These are phyloP conservation scores for Aplidium turbinatum DNA, from an alignment of 23 tunicate genomes.

Conservation along the genomic window DNA sequence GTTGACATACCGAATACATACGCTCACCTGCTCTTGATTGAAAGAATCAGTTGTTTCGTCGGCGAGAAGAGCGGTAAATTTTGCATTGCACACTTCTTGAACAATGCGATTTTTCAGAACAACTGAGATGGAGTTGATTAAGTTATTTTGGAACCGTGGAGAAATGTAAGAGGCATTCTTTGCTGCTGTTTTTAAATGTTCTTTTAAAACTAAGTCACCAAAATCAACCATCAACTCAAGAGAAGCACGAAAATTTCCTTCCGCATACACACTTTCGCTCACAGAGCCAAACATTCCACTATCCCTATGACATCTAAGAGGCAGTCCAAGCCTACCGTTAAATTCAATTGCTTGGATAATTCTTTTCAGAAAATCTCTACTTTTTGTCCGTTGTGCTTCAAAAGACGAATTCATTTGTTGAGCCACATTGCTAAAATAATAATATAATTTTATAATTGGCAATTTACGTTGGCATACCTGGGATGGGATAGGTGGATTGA, in stretches of 20 bases:
- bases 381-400: not conserved
- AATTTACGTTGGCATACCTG: too few relatives aligned
- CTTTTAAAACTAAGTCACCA: not conserved
- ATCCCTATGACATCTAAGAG: not conserved
- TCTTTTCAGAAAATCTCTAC: not conserved
- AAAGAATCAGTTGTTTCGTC: not conserved
- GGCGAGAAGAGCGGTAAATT: not conserved
- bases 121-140: not conserved
- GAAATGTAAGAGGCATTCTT: not conserved
- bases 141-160: not conserved
- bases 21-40: not conserved
- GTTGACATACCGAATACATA: not conserved
- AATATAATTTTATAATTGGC: too few relatives aligned
- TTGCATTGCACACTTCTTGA: not conserved
- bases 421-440: not conserved
- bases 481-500: too few relatives aligned
- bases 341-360: not conserved
- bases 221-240: not conserved
- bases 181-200: not conserved
- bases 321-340: not conserved
- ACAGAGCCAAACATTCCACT: not conserved
- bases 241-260: not conserved
- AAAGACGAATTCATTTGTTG: not conserved
- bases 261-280: not conserved
- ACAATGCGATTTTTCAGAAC: not conserved